phyloP scores from a whole-genome alignment of 2,797 vertebrate genomes.

The Typhlichthys eigenmanni region DNA sequence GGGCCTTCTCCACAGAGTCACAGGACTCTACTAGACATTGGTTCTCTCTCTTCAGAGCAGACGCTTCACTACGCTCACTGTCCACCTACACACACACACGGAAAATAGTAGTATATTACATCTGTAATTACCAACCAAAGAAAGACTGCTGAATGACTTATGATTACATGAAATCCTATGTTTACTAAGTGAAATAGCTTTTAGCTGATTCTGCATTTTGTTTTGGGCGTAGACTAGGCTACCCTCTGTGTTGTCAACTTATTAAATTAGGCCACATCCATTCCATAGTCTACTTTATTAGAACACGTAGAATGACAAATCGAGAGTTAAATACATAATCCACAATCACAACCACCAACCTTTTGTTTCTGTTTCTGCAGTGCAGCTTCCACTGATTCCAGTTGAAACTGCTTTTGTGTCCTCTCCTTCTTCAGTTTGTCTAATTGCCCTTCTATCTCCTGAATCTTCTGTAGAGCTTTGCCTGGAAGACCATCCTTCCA shows the following conservation, averaged over 20 bases:
- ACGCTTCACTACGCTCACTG: constrained; percentile 84
- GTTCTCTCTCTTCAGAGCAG: constrained; percentile 87
- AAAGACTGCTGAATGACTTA: neutral
- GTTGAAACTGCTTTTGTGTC: constrained; percentile 88
- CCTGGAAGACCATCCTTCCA: constrained; percentile 92
- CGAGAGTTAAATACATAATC: neutral
- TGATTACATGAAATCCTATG: neutral
- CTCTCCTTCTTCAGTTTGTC: constrained; percentile 90
- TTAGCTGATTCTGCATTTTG: too few relatives aligned
- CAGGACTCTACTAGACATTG: constrained; percentile 88
- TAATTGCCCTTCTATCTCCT: constrained; percentile 87
- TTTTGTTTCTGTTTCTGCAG: constrained; percentile 94
- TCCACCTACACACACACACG: constrained; percentile 77
- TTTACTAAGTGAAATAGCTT: neutral
- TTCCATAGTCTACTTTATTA: too few relatives aligned
- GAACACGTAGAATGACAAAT: neutral
- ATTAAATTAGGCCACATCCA: too few relatives aligned
- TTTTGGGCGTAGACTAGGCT: too few relatives aligned
- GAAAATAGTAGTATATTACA: neutral
- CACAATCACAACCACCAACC: constrained; percentile 61
- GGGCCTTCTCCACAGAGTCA: constrained; percentile 85
- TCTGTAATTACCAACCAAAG: neutral
- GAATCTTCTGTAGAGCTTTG: constrained; percentile 90
- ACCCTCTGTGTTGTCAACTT: neutral
- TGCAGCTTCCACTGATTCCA: constrained; percentile 87